Evolutionary conservation across 2,113 vertebrate genomes (phyloP), one percentile per base, ranked within the genome.

Genomic region (cattle (Bos taurus)): DNA sequence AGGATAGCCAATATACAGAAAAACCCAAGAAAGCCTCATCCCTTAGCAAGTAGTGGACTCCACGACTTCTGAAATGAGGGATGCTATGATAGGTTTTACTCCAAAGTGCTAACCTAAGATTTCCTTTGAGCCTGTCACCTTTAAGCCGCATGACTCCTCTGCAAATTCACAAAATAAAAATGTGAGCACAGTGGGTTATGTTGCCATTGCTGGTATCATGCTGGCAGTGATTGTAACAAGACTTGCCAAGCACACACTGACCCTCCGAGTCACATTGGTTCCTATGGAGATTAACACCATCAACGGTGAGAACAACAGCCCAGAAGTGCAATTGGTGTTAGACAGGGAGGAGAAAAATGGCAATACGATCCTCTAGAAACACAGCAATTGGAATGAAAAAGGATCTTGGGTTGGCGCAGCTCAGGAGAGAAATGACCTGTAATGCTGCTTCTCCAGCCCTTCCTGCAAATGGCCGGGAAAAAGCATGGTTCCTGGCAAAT

Each of bases 281-380:
- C 96, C 97, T 96, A 91, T 94, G 95, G 98, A 98, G 98, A 98
- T 97, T 96, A 96, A 95, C 97, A 95, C 94, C 95, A 91, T 96
- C 97, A 57, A 86, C 23, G 0, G 91, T 67, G 96, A 95, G 95
- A 97, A 97, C 80, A 91, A 60, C 67, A 96, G 91, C 93, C 85
- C 94, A 80, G 97, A 95, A 98, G 86, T 95, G 78, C 4, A 2
- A 96, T 90, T 96, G 97, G 89, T 85, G 57, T 98, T 96, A 84
- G 96, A 96, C 90, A 96, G 52, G 78, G 64, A 94, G 82, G 88
- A 97, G 94, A 97, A 97, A 97, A 98, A 97, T 88, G 97, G 91
- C 94, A 94, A 83, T 52, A 64, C 83, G 86, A 97, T 95, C 78
- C 83, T 92, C 93, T 90, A 77, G 93, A 97, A 98, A 97, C 57